Percentiles rank a stretch among this genome's conserved stretches.
Conservation (phyloP, 2,888 invertebrate genomes). For the Harpalus rufipes region DNA sequence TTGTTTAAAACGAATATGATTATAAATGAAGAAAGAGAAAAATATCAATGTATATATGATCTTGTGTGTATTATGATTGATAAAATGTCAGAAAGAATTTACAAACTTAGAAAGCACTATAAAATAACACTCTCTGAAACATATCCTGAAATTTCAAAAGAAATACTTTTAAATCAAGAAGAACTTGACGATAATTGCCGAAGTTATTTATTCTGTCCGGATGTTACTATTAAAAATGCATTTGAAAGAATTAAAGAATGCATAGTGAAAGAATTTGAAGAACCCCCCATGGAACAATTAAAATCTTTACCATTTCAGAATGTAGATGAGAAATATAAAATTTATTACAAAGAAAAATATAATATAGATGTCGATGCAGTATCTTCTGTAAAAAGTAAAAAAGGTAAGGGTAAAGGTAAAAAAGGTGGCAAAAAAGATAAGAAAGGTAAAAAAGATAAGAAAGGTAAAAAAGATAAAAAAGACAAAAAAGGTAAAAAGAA, state of each 20-base stretch:
- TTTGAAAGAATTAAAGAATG: conserved; percentile 18
- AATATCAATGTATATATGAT: conserved; percentile 67
- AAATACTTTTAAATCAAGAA: conserved; percentile 42
- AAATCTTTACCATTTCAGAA: conserved; percentile 68
- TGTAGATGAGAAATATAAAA: conserved; percentile 65
- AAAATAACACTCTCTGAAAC: conserved; percentile 61
- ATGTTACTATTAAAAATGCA: conserved; percentile 13
- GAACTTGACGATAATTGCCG: conserved; percentile 22
- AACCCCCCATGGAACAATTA: conserved; percentile 68
- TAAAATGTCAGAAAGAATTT: conserved; percentile 68
- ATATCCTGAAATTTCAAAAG: conserved; percentile 65
- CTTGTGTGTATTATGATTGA: conserved; percentile 69
- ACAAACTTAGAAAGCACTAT: conserved; percentile 62
- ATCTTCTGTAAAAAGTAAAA: not conserved
- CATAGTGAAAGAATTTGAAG: conserved; percentile 16
- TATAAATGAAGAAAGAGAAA: conserved; percentile 58
- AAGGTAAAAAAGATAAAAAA: conserved; percentile 20
- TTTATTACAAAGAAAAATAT: conserved; percentile 68
- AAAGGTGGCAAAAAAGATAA: conserved; percentile 61
- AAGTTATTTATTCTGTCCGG: conserved; percentile 21
- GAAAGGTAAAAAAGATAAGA: conserved; percentile 56
- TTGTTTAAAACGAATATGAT: conserved; percentile 66
- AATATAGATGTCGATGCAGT: conserved; percentile 42
- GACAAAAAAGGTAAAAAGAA: conserved; percentile 23
- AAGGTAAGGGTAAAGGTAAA: conserved; percentile 60